Base-by-base conservation (phyloP, 2,797 vertebrate species). In the Parauchenoglanis ngamensis region DNA sequence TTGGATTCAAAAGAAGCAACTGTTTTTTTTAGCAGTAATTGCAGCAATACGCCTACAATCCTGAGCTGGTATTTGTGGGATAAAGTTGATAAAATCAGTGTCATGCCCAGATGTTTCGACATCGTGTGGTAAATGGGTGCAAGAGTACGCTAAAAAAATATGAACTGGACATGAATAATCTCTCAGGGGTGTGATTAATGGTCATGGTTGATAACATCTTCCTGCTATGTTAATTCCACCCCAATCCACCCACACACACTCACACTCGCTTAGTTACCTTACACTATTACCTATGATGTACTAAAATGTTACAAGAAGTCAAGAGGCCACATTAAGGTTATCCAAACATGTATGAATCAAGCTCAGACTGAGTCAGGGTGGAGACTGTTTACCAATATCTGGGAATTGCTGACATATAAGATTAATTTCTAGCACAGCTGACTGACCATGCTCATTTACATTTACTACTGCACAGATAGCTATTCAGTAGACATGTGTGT, bases 131-230 rank as follows among this genome's bases (percentile, higher is more conserved):
- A 49, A 75, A 15, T n/a, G 7, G 68, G 10, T 49, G 44, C 21
- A 73, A 40, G 31, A 70, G 67, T 31, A 68, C 13, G 28, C 8
- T 40, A 70, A 70, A 75, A 19, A 19, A 78, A 78, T 46, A 77
- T 31, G n/a, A 77, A 17, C 25, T 54, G 2, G n/a, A 54, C 19
- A 77, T 56, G 75, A 56, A 56, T 12, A 56, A 57, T 3, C 3
- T 44, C 52, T 35, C 76, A 21, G n/a, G 54, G 8, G 5, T 78
- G 28, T 35, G 52, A 78, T 78, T 21, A 57, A 52, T 17, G 7
- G 7, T 77, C 75, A 77, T 13, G 56, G 49, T 31, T 57, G 52
- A 78, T 31, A 78, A 78, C 17, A 78, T 57, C n/a, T 78, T 56
- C 17, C 3, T 77, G 25, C 75, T 77, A 77, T 77, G 3, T 17